Conservation (phyloP, 2,888 invertebrate genomes). For the Thelaira solivaga region DNA sequence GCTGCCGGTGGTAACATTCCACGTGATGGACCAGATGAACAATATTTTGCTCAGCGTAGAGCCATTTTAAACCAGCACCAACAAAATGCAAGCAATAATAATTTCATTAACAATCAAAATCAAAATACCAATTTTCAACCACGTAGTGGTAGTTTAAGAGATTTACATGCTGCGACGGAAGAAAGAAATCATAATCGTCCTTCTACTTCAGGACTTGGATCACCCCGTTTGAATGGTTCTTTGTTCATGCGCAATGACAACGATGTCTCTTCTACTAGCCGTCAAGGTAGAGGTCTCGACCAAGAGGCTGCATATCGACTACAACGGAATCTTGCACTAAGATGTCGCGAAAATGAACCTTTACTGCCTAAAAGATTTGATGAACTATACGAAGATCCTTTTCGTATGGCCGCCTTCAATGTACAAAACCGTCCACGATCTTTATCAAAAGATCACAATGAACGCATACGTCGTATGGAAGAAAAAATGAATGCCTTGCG, state of each 20-base stretch:
- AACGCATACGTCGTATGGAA: constrained; percentile 82
- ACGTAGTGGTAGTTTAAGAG: constrained; percentile 69
- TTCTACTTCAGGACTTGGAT: constrained; percentile 59
- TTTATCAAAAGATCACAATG: constrained; percentile 81
- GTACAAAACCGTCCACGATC: constrained; percentile 73
- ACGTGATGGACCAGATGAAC: constrained; percentile 69
- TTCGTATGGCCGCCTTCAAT: constrained; percentile 81
- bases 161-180: constrained; percentile 68
- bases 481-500: constrained; percentile 78
- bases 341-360: constrained; percentile 75
- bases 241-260: constrained; percentile 64
- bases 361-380: constrained; percentile 76
- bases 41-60: constrained; percentile 72
- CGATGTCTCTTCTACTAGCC: constrained; percentile 56
- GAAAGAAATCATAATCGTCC: constrained; percentile 68
- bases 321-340: constrained; percentile 75
- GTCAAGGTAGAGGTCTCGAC: constrained; percentile 61
- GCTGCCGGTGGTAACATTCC: constrained; percentile 59
- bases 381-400: constrained; percentile 77
- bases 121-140: constrained; percentile 70
- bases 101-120: constrained; percentile 71
- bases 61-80: constrained; percentile 73
- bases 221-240: constrained; percentile 60
- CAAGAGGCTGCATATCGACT: constrained; percentile 75
- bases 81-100: constrained; percentile 70